A percentile compares a stretch with the other conserved stretches of the same genome.
These are phyloP conservation scores for Drosophila gaucha DNA, from an alignment of 2,888 invertebrate genomes.

Conservation along the genomic window DNA sequence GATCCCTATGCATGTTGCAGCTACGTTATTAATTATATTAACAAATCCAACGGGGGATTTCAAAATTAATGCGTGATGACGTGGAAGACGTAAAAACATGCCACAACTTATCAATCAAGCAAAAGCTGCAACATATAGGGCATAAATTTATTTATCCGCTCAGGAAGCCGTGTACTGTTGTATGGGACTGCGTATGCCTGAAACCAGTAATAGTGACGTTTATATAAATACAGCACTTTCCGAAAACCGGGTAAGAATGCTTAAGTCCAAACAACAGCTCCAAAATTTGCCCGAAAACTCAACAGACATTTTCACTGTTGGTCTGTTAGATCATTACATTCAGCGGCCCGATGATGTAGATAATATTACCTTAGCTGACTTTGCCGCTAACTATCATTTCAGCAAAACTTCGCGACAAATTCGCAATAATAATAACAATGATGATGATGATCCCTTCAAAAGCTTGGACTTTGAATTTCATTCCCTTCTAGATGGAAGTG, in stretches of 20 bases:
- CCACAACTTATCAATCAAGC: constrained; percentile 9
- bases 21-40: constrained; percentile 16
- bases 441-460: not conserved
- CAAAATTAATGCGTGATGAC: constrained; percentile 14
- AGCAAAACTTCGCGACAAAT: not conserved
- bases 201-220: not conserved
- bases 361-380: not conserved
- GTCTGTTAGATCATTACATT: constrained; percentile 28
- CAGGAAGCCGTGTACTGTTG: constrained; percentile 19
- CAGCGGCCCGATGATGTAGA: constrained; percentile 4
- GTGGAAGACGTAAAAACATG: not conserved
- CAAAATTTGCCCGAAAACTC: constrained; percentile 11
- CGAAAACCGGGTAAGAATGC: constrained; percentile 22
- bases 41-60: constrained; percentile 18
- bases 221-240: constrained; percentile 27
- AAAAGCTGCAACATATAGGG: constrained; percentile 12
- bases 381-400: no score
- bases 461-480: not conserved
- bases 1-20: constrained; percentile 16
- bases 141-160: constrained; percentile 16
- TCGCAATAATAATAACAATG: not conserved
- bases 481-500: constrained; percentile 11
- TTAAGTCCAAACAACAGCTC: constrained; percentile 14
- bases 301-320: constrained; percentile 16
- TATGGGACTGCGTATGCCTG: constrained; percentile 4